Evolutionary conservation across 2,888 invertebrate species (phyloP).

Genomic region (Ornithoptera alexandrae): DNA sequence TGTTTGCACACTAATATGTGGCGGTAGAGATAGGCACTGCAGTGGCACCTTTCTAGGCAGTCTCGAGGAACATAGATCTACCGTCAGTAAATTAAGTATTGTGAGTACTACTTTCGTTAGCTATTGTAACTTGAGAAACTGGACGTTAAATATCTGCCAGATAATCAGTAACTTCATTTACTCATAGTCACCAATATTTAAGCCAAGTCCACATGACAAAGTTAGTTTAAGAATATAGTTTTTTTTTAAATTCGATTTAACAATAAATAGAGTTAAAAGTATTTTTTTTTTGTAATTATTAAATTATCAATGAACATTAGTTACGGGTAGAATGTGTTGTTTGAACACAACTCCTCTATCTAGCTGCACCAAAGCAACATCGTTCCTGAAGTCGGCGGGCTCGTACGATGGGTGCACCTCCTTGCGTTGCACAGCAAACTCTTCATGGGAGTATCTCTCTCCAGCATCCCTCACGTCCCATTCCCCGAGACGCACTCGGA

Average conservation of each 20-base stretch:
- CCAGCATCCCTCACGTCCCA: constrained; percentile 94
- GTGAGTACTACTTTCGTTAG: too few relatives aligned
- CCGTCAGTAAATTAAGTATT: too few relatives aligned
- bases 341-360: constrained; percentile 91
- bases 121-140: too few relatives aligned
- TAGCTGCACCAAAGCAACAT: constrained; percentile 90
- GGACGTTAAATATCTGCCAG: too few relatives aligned
- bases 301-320: constrained; percentile 30
- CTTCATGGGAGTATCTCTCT: constrained; percentile 91
- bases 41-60: too few relatives aligned
- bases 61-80: too few relatives aligned
- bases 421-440: constrained; percentile 92
- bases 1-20: too few relatives aligned
- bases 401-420: constrained; percentile 95
- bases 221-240: too few relatives aligned
- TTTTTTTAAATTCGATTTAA: neutral
- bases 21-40: too few relatives aligned
- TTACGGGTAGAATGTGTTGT: constrained; percentile 93
- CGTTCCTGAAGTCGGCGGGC: constrained; percentile 94
- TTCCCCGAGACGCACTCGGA: constrained; percentile 93
- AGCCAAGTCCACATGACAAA: too few relatives aligned
- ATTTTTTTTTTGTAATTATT: neutral
- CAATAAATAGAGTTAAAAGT: neutral
- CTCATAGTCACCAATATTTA: too few relatives aligned
- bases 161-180: too few relatives aligned